phyloP scores from a whole-genome alignment of 2,113 vertebrate genomes.

The Madoqua kirkii region DNA sequence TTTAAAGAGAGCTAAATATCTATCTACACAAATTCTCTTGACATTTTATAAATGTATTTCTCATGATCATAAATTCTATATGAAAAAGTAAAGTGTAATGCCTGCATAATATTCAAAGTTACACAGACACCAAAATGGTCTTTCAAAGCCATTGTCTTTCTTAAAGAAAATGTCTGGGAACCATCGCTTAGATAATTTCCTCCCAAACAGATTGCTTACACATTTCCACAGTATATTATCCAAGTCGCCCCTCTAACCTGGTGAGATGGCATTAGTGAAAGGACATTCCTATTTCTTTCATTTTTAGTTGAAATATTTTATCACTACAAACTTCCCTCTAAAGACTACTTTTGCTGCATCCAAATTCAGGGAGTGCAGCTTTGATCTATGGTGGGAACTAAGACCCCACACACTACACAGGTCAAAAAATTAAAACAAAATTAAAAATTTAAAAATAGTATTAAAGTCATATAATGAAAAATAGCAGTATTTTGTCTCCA shows the following conservation, averaged over 20 bases:
- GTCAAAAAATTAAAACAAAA: neutral
- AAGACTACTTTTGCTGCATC: neutral
- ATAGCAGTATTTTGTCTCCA: neutral
- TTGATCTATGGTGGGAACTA: neutral
- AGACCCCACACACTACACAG: neutral
- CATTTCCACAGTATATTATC: neutral
- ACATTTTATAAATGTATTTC: neutral
- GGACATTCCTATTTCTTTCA: neutral
- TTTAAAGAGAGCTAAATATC: neutral
- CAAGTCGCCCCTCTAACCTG: neutral
- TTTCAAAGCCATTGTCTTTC: neutral
- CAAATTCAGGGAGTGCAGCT: neutral
- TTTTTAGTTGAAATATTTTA: slow-evolving; percentile 2
- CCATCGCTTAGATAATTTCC: neutral
- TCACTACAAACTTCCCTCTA: neutral
- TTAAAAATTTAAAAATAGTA: neutral
- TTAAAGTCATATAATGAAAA: neutral
- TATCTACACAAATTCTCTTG: neutral
- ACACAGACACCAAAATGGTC: neutral
- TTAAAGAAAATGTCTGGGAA: neutral
- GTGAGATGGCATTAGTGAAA: neutral
- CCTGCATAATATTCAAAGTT: neutral
- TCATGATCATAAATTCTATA: neutral
- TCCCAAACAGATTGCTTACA: neutral
- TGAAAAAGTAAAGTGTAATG: neutral